Base-by-base conservation (phyloP, 2,113 vertebrate species). In the Tichodroma muraria region DNA sequence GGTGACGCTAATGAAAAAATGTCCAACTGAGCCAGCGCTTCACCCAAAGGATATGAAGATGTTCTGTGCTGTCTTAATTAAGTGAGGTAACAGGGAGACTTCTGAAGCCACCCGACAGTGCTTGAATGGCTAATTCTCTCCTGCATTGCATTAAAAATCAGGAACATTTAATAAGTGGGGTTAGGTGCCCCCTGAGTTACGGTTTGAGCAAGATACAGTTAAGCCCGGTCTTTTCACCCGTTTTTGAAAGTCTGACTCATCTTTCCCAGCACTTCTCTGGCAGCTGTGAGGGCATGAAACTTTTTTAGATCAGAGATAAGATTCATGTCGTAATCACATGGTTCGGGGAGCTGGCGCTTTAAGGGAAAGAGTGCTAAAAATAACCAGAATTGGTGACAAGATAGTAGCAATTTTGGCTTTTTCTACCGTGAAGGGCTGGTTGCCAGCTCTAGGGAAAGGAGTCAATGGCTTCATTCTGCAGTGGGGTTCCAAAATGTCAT, bases 51-150 rank as follows among this genome's bases (percentile, higher is more conserved):
- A 80, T 81, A 71, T 78, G 92, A 79, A 86, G 53, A 53, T 88
- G 56, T 90, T 91, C 80, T 18, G 69, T 60, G 86, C 69, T 69
- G 85, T 94, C 93, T 96, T 95, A 96, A 97, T 97, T 93, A 95
- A 94, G 80, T 19, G 80, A 89, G 64, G 71, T 59, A 88, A 47
- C 45, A 1, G 70, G 68, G 87, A 93, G 89, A 12, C 60, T 95
- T 89, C 33, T 57, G 89, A 92, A 89, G 91, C 89, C 90, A 80
- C 85, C 88, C 69, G 10, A 71, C 61, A 49, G 78, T 30, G 61
- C 52, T 91, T 60, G 95, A 91, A 78, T 49, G 92, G 69, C 76
- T 85, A 71, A 75, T 94, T 90, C 91, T 90, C 72, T 68, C 56
- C 80, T 81, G 72, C 52, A 9, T 16, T 7, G 76, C 89, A 81